Conservation (phyloP, 2,888 invertebrate species). For the Corbicula japonica region DNA sequence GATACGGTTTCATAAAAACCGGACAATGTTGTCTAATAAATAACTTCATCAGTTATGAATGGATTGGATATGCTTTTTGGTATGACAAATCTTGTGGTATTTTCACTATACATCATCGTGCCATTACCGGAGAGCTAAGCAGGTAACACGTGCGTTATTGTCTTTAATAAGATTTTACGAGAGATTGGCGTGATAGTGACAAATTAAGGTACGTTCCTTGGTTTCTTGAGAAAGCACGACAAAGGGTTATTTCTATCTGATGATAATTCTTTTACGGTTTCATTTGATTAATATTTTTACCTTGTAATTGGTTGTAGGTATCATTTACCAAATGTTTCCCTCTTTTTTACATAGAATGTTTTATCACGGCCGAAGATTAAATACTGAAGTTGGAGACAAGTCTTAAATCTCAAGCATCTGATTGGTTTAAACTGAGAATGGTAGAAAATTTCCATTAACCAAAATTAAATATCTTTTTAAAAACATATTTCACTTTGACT, state of each 20-base stretch:
- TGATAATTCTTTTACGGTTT: slow-evolving; percentile 6
- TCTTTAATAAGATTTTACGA: slow-evolving; percentile 48
- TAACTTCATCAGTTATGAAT: slow-evolving; percentile 51
- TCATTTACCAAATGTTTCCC: background rate
- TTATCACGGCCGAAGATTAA: background rate
- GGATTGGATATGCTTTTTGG: slow-evolving; percentile 32
- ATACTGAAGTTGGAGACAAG: background rate
- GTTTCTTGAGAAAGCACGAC: slow-evolving; percentile 5
- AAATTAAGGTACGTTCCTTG: background rate
- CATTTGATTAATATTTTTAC: background rate
- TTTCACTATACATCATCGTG: slow-evolving; percentile 6
- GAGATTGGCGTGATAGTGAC: slow-evolving; percentile 38
- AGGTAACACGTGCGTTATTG: slow-evolving; percentile 48
- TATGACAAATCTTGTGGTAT: background rate
- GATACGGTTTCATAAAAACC: slow-evolving; percentile 6
- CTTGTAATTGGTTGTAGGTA: background rate
- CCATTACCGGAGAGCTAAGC: slow-evolving; percentile 33
- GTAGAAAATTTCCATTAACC: background rate
- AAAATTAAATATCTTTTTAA: background rate
- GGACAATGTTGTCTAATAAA: slow-evolving; percentile 54
- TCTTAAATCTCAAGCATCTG: background rate
- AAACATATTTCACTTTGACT: no score
- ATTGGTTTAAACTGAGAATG: background rate
- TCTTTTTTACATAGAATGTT: background rate
- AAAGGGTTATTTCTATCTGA: background rate